Base-by-base conservation (phyloP, 2,888 invertebrate species). In the Pandemis heparana region DNA sequence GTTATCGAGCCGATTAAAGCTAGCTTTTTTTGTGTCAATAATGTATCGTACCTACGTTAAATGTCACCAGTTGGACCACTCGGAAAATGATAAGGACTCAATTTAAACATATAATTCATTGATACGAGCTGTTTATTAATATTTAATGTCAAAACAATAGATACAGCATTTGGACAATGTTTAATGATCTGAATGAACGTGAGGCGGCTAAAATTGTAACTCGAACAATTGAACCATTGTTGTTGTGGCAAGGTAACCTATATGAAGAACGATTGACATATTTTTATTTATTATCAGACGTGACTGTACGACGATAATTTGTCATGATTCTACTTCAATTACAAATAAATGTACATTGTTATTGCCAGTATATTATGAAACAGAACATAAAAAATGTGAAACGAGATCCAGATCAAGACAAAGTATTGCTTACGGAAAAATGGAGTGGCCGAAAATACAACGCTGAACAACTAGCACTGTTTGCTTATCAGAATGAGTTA, bases 81-180 rank as follows among this genome's bases (percentile, higher is more conserved):
- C 39, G 39, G 63, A 39, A 48, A 64, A 64, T 64, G 63, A 73
- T 73, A 73, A 68, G 43, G 56, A 60, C 12, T 12, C 7, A 39
- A 63, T 6, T 56, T 38, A 23, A 63, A 62, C 63, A 68, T 68
- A 68, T 69, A 68, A 68, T 59, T 73, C 68, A 73, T 73, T 69
- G 68, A 69, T 73, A 59, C 38, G 56, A 68, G 48, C 63, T 63
- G 63, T 64, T 73, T 73, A 73, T 73, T 68, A 73, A 59, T 73
- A 66, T 66, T 73, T 68, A 64, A 68, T 60, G 68, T 56, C 48
- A 73, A 59, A 64, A 73, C 73, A 64, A 63, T 68, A 68, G 63
- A 63, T 68, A 60, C 39, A 62, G 56, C 53, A 46, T 53, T 62
- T 12, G 48, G 65, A 71, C 48, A 65, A 65, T 71, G 65, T 66